phyloP scores from a whole-genome alignment of 2,797 vertebrate species.

The Microctenopoma stevenorrisi region DNA sequence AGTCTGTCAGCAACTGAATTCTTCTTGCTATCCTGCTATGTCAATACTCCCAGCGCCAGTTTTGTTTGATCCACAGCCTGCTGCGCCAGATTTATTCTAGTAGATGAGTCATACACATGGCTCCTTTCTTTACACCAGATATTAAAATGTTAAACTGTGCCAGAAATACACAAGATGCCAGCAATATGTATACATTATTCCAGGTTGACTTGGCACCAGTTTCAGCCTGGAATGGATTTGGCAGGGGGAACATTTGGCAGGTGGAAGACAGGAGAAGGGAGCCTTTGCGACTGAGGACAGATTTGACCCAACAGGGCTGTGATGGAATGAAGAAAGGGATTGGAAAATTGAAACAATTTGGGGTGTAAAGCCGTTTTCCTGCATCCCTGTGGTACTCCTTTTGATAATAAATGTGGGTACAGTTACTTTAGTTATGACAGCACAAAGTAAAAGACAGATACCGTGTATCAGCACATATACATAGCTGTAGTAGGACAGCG shows the following conservation, averaged over 20 bases:
- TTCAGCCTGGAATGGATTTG: slow-evolving; percentile 36
- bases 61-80: slow-evolving; percentile 41
- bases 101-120: slow-evolving; percentile 25
- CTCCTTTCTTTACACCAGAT: slow-evolving; percentile 16
- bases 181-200: slow-evolving; percentile 47
- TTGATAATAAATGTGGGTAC: slow-evolving; percentile 1
- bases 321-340: slow-evolving; percentile 19
- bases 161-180: slow-evolving; percentile 40
- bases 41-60: slow-evolving; percentile 48
- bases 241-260: slow-evolving; percentile 40
- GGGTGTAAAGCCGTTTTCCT: slow-evolving; percentile 14
- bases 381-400: background rate
- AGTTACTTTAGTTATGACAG: slow-evolving; percentile 3
- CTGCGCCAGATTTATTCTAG: slow-evolving; percentile 43
- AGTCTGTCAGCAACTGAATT: slow-evolving; percentile 38
- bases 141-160: slow-evolving; percentile 24
- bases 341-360: slow-evolving; percentile 11
- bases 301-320: slow-evolving; percentile 22
- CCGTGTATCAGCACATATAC: no score
- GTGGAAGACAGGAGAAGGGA: slow-evolving; percentile 25
- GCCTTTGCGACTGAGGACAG: slow-evolving; percentile 29
- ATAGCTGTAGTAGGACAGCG: background rate
- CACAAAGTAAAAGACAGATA: slow-evolving; percentile 1
- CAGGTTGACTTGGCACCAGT: slow-evolving; percentile 44
- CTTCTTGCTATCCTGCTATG: slow-evolving; percentile 35